phyloP scores from a whole-genome alignment of 2,113 vertebrate species.

The Zosterops hypoxanthus region DNA sequence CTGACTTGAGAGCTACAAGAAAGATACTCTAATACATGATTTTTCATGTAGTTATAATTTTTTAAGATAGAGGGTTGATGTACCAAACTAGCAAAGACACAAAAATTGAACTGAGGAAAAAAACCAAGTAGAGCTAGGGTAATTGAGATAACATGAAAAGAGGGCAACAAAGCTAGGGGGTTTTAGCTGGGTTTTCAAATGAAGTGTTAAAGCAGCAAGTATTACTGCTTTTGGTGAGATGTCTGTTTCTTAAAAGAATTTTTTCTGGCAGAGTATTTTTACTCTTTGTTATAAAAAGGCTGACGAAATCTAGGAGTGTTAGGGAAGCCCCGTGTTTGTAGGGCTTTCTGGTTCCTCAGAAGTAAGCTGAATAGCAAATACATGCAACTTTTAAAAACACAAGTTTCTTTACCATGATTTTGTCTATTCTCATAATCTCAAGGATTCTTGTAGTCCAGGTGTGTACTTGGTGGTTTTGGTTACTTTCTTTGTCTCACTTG shows the following conservation, averaged over 20 bases:
- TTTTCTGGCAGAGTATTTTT: neutral
- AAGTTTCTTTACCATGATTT: neutral
- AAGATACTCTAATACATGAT: neutral
- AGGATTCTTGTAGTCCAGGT: neutral
- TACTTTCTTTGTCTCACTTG: neutral
- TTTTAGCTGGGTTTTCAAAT: neutral
- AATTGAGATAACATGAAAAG: neutral
- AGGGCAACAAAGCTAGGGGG: neutral
- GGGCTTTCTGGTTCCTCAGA: neutral
- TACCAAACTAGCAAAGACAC: neutral
- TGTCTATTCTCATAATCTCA: neutral
- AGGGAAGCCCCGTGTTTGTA: neutral
- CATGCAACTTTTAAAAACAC: neutral
- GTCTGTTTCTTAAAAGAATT: neutral
- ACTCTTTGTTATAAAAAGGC: neutral
- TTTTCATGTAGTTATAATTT: neutral
- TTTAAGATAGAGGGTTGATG: neutral
- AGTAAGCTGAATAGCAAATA: neutral
- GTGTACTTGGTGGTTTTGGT: neutral
- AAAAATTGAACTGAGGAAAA: neutral
- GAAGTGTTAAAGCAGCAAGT: neutral
- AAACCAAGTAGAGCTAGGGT: neutral
- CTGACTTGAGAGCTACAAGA: neutral
- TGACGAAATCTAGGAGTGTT: neutral
- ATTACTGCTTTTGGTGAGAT: neutral